Conservation (phyloP, 2,888 invertebrate genomes). For the Volucella bombylans region DNA sequence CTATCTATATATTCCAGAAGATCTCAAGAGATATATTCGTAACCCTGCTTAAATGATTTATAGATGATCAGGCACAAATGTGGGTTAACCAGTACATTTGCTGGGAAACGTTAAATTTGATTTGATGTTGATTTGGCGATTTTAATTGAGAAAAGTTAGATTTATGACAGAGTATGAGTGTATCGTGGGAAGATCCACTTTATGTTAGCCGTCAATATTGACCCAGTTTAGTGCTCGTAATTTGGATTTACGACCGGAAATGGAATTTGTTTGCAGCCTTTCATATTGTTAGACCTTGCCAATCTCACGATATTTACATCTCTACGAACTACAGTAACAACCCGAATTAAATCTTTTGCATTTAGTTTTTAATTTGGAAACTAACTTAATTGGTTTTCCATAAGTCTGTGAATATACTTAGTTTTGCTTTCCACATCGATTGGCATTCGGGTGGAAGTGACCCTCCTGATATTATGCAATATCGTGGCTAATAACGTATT, state of each 20-base stretch:
- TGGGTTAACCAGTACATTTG: conserved; percentile 22
- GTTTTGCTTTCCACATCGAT: no score
- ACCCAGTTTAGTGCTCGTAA: conserved; percentile 5
- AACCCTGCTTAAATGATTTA: neutral
- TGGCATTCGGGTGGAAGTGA: no score
- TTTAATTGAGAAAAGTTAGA: conserved; percentile 7
- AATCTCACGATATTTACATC: no score
- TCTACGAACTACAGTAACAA: no score
- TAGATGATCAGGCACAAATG: conserved; percentile 25
- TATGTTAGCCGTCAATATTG: conserved; percentile 13
- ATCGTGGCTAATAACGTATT: no score
- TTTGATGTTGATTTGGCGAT: conserved; percentile 4
- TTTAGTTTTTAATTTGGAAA: no score
- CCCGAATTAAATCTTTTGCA: no score
- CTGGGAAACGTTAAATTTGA: neutral
- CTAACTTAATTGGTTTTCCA: no score
- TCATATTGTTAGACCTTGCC: neutral
- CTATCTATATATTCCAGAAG: no score
- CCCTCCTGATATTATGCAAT: no score
- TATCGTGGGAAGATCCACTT: conserved; percentile 35
- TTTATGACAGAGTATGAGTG: neutral
- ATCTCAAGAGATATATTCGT: no score
- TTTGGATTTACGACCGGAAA: conserved; percentile 31
- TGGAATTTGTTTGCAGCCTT: conserved; percentile 7
- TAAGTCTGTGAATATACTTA: no score